A percentile compares a stretch with the other conserved stretches of the same genome.
phyloP scores from a whole-genome alignment of 2,113 vertebrate genomes.

The pig (Sus scrofa) region DNA sequence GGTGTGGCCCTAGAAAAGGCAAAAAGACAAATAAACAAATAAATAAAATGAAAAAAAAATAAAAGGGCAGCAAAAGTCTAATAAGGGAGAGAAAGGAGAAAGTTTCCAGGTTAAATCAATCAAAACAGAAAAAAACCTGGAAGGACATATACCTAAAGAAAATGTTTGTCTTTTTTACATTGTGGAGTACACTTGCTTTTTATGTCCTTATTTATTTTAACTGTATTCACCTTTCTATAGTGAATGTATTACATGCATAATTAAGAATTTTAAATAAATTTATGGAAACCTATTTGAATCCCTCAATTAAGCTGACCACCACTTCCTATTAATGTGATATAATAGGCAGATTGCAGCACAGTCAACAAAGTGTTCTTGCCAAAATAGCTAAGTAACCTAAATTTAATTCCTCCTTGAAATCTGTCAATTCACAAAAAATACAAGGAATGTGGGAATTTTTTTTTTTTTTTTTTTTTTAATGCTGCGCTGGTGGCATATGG shows the following conservation, averaged over 20 bases:
- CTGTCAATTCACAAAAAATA: slow-evolving; percentile 28
- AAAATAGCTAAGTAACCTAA: neutral
- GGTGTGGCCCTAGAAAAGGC: too few species aligned
- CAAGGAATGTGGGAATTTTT: too few species aligned
- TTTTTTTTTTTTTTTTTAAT: too few species aligned
- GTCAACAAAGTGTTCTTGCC: neutral
- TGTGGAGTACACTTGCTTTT: neutral
- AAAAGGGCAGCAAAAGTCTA: neutral
- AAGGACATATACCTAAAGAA: neutral
- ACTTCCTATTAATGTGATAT: neutral
- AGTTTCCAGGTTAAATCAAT: slow-evolving; percentile 10
- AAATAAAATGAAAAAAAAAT: too few species aligned
- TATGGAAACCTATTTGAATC: neutral
- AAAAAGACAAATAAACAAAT: too few species aligned
- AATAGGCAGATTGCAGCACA: neutral
- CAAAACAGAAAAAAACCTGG: neutral
- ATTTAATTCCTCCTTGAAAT: neutral
- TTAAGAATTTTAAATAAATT: slow-evolving; percentile 49
- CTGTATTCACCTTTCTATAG: neutral
- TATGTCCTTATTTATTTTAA: neutral
- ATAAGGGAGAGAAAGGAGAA: neutral
- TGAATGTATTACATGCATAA: slow-evolving; percentile 1
- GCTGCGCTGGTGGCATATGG: too few species aligned
- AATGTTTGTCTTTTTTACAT: slow-evolving; percentile 9
- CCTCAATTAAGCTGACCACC: neutral